Percentiles rank a stretch among this genome's conserved stretches.
Conservation (phyloP, 2,797 vertebrate genomes). For the Pangasius larnaudii region DNA sequence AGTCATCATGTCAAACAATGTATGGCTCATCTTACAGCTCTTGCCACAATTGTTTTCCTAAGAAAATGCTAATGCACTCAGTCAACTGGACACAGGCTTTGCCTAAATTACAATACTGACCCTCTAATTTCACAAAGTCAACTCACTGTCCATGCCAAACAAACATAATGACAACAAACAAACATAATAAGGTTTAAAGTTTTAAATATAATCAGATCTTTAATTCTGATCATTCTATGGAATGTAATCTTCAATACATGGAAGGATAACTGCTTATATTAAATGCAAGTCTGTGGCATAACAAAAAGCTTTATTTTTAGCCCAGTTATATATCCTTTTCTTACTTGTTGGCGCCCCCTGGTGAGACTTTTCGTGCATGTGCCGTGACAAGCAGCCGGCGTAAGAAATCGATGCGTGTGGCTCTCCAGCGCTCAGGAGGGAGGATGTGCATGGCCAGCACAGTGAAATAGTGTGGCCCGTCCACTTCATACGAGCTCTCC, state of each 20-base stretch:
- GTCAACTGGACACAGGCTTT: not conserved
- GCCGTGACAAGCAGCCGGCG: slow-evolving; percentile 85
- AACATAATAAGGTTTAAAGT: not conserved
- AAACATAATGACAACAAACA: not conserved
- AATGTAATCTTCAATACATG: not conserved
- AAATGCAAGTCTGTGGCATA: not conserved
- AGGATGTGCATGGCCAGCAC: slow-evolving; percentile 91
- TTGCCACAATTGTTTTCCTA: not conserved
- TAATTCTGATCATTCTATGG: too few relatives aligned
- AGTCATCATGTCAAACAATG: not conserved
- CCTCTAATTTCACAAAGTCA: not conserved
- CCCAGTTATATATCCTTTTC: slow-evolving; percentile 40
- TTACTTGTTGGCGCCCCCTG: slow-evolving; percentile 89
- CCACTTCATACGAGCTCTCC: slow-evolving; percentile 95
- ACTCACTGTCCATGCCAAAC: not conserved
- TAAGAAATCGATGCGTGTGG: slow-evolving; percentile 84
- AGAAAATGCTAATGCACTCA: not conserved
- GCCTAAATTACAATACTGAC: not conserved
- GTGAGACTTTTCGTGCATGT: slow-evolving; percentile 86
- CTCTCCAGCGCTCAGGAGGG: slow-evolving; percentile 89
- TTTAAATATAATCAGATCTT: not conserved
- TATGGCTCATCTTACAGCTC: too few relatives aligned
- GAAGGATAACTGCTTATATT: not conserved
- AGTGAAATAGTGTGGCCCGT: slow-evolving; percentile 95
- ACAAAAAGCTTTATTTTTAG: not conserved